These are phyloP conservation scores for Drosophila pallidifrons DNA, from an alignment of 1,140 invertebrate genomes.

Conservation along the genomic window DNA sequence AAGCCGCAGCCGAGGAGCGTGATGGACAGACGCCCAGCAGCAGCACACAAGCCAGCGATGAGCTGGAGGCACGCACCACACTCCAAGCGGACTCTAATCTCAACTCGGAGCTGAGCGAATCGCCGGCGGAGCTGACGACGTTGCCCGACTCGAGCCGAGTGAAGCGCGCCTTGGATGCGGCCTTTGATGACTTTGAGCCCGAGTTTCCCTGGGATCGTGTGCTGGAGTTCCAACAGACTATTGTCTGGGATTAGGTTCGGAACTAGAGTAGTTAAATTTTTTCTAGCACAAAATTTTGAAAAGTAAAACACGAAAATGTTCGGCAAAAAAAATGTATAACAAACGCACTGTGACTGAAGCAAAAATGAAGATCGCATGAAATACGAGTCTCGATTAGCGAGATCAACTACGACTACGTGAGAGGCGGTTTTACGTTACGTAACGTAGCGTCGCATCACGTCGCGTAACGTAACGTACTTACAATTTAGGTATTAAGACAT, in stretches of 20 bases:
- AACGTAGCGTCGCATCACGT: conserved; percentile 31
- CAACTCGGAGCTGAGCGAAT: conserved; percentile 38
- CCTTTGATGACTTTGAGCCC: conserved; percentile 53
- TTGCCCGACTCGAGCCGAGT: conserved; percentile 45
- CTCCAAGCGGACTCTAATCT: conserved; percentile 47
- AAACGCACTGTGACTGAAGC: conserved; percentile 78
- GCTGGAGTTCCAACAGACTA: conserved; percentile 76
- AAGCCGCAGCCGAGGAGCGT: conserved; percentile 53
- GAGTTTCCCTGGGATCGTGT: conserved; percentile 84
- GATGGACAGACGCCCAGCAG: conserved; percentile 53
- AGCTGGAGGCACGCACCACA: conserved; percentile 68
- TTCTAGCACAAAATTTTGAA: conserved; percentile 53
- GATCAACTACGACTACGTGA: conserved; percentile 42
- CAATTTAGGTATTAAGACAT: conserved; percentile 48
- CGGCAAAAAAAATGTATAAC: conserved; percentile 1
- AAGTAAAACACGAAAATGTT: conserved; percentile 31
- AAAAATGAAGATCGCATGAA: conserved; percentile 14
- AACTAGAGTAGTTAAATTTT: conserved; percentile 62
- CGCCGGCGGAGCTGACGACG: conserved; percentile 49
- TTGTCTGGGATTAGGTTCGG: conserved; percentile 70
- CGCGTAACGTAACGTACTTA: conserved; percentile 54
- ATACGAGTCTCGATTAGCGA: conserved; percentile 11
- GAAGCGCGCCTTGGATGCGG: conserved; percentile 57
- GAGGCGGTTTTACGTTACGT: conserved; percentile 52
- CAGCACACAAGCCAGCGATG: conserved; percentile 72